Conservation (phyloP, 2,888 invertebrate genomes). For the Aleiodes alternator region DNA sequence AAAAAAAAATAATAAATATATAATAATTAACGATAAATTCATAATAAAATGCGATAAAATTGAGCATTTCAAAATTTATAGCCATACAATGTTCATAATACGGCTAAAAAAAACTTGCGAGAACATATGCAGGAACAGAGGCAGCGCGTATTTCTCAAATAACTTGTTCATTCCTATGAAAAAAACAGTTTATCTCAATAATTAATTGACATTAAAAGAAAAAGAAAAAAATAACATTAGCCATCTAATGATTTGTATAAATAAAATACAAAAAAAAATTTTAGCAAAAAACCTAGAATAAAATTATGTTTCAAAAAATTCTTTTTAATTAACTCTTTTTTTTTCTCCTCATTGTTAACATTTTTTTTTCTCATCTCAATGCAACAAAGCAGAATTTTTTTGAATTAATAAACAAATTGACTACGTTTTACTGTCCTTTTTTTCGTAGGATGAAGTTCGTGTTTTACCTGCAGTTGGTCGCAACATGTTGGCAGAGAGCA, state of each 20-base stretch:
- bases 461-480: conserved; percentile 75
- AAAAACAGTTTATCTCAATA: conserved; percentile 68
- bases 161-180: conserved; percentile 21
- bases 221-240: conserved; percentile 59
- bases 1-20: background rate
- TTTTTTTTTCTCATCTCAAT: conserved; percentile 55
- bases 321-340: conserved; percentile 23
- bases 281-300: conserved; percentile 52
- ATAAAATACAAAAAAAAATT: conserved; percentile 42
- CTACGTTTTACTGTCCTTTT: conserved; percentile 69
- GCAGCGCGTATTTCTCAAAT: conserved; percentile 58
- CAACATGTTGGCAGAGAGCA: conserved; percentile 74
- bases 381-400: conserved; percentile 71
- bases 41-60: conserved; percentile 20
- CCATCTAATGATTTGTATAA: conserved; percentile 12
- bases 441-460: conserved; percentile 74
- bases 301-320: conserved; percentile 5
- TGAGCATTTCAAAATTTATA: conserved; percentile 59
- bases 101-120: conserved; percentile 66
- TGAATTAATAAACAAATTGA: conserved; percentile 50
- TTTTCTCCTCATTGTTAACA: background rate
- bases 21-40: background rate
- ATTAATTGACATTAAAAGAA: conserved; percentile 52
- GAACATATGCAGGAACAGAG: conserved; percentile 66
- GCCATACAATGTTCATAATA: conserved; percentile 68